phyloP scores from a whole-genome alignment of 2,113 vertebrate species.

The Brachirus orientalis region DNA sequence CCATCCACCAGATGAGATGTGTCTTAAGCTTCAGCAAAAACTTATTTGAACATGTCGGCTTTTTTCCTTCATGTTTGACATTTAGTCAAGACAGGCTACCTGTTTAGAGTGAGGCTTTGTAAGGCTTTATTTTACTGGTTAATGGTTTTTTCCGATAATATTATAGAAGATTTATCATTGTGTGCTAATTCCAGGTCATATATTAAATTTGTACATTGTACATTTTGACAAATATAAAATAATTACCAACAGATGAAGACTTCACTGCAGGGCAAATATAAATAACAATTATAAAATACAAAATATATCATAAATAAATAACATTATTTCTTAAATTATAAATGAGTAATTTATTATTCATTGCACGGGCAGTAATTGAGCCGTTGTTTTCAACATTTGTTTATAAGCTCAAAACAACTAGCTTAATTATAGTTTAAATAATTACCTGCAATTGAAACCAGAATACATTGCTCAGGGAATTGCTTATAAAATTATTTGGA shows the following conservation, averaged over 20 bases:
- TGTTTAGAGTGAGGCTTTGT: not conserved
- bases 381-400: no score
- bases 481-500: not conserved
- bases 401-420: not conserved
- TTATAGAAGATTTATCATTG: not conserved
- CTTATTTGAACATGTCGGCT: not conserved
- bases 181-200: no score
- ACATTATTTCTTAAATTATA: not conserved
- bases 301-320: no score
- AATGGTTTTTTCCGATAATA: not conserved
- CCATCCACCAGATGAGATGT: slow-evolving; percentile 19
- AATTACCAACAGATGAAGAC: no score
- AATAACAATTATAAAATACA: no score
- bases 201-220: not conserved
- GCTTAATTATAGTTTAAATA: not conserved
- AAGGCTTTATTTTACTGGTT: slow-evolving; percentile 27
- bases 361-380: not conserved
- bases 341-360: not conserved
- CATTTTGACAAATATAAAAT: not conserved
- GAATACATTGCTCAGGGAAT: not conserved
- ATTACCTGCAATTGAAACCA: not conserved
- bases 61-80: slow-evolving; percentile 1
- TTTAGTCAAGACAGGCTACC: slow-evolving; percentile 3
- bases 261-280: no score
- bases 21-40: slow-evolving; percentile 1